Evolutionary conservation across 2,113 vertebrate genomes (phyloP).

Genomic region (Alectura lathami): DNA sequence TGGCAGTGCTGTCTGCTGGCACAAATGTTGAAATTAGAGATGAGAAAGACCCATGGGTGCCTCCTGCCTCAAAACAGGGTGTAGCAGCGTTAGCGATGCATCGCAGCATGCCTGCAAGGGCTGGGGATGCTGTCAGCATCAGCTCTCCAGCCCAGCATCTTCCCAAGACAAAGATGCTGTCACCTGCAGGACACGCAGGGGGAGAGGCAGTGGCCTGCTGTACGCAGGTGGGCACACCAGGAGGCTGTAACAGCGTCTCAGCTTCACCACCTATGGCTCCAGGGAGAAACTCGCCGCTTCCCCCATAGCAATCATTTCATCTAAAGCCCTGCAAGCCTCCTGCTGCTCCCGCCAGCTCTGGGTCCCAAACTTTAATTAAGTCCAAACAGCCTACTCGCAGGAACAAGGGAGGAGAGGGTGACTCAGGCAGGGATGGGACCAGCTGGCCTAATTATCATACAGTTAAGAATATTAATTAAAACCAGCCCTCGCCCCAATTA

Average conservation of each 20-base stretch:
- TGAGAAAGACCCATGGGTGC: background rate
- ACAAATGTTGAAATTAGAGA: background rate
- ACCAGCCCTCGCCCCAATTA: background rate
- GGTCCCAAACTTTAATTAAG: slow-evolving; percentile 65
- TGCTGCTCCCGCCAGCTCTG: slow-evolving; percentile 37
- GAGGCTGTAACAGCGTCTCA: background rate
- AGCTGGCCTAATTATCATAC: slow-evolving; percentile 27
- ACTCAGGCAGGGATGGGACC: slow-evolving; percentile 35
- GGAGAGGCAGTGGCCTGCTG: accelerated
- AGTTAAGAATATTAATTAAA: slow-evolving; percentile 66
- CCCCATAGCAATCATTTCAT: slow-evolving; percentile 46
- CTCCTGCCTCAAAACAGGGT: background rate
- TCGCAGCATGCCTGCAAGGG: background rate
- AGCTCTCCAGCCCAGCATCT: background rate
- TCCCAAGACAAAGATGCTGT: background rate
- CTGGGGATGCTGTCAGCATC: background rate
- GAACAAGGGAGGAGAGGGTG: slow-evolving; percentile 31
- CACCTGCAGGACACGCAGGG: background rate
- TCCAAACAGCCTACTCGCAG: background rate
- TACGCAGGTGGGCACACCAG: background rate
- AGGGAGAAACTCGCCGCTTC: background rate
- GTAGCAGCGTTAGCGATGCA: background rate
- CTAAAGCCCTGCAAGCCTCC: slow-evolving; percentile 32
- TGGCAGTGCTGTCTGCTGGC: slow-evolving; percentile 4
- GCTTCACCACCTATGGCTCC: background rate